phyloP scores from a whole-genome alignment of 2,113 vertebrate species.

The Platichthys flesus region DNA sequence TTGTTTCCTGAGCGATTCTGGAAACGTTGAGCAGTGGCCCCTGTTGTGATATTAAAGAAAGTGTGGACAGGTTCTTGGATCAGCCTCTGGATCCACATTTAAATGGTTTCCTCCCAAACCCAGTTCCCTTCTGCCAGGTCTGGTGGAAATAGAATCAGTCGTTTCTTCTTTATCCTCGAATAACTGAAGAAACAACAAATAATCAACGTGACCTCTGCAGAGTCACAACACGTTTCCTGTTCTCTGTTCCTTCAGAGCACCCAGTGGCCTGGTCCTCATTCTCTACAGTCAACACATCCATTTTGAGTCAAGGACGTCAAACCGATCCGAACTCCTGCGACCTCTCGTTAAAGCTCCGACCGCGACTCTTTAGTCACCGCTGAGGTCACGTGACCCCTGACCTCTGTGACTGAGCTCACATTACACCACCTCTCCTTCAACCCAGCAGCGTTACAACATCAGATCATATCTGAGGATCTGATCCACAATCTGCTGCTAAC shows the following conservation, averaged over 20 bases:
- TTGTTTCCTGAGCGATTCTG: too few relatives aligned
- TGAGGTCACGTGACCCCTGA: slow-evolving; percentile 51
- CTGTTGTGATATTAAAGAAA: too few relatives aligned
- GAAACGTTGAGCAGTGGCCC: too few relatives aligned
- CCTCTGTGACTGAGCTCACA: slow-evolving; percentile 43
- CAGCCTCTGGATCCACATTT: too few relatives aligned
- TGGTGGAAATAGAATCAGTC: too few relatives aligned
- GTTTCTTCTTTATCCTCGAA: neutral
- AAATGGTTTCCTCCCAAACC: too few relatives aligned
- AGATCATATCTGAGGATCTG: slow-evolving; percentile 58
- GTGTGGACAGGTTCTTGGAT: too few relatives aligned
- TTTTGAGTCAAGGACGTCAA: slow-evolving; percentile 44
- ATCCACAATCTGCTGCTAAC: slow-evolving; percentile 66
- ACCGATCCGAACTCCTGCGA: slow-evolving; percentile 31
- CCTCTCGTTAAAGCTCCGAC: slow-evolving; percentile 60
- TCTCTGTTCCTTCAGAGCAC: slow-evolving; percentile 17
- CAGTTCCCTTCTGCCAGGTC: too few relatives aligned
- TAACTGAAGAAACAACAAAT: neutral
- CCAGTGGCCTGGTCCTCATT: slow-evolving; percentile 12
- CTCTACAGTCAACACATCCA: slow-evolving; percentile 38
- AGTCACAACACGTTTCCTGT: neutral
- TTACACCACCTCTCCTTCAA: slow-evolving; percentile 56
- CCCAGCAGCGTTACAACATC: slow-evolving; percentile 46
- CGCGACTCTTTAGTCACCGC: slow-evolving; percentile 41
- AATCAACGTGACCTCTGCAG: too few relatives aligned